Evolutionary conservation across 2,113 vertebrate genomes (phyloP), one percentile per base, ranked within the genome.

Genomic region (Platysteira castanea): DNA sequence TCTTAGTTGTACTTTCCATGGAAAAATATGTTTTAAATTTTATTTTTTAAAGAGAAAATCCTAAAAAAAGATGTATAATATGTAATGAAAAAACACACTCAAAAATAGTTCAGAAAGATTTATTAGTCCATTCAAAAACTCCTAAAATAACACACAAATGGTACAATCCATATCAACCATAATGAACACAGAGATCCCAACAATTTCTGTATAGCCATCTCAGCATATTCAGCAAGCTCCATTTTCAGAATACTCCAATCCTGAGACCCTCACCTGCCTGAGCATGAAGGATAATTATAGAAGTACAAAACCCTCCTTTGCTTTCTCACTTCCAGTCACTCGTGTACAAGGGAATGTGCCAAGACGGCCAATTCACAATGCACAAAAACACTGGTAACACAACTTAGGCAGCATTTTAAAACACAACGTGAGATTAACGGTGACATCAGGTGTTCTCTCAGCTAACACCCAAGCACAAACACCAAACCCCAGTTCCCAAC

Each of bases 351-450:
- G 11, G 84, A 78, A 79, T 0, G 0, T 9, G 33, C 22, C 14
- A 50, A 28, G 41, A 30, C 2, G 10, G 27, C 17, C 28, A 42
- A 52, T 17, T 50, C n/a, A 52, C 18, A 60, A 5, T 30, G 46
- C 8, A 67, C 26, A 24, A 15, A 42, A 41, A 5, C 16, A 28
- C 1, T 26, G 69, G 1, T 41, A 78, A 49, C 6, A 14, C 46
- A 28, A 37, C 5, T 27, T 26, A 4, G 0, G 15, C 42, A 49
- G 52, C 4, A 1, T 19, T 89, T 53, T 44, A 33, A 44, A 81
- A 37, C 46, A 44, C 17, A 49, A 11, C 1, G 8, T 3, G 13
- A 68, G 8, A 13, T 22, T 4, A 20, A 28, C 0, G 0, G 28
- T 44, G 68, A 41, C 8, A 23, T 21, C 11, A 12, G 31, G 16